phyloP scores from a whole-genome alignment of 2,113 vertebrate species.

The Emydura subglobosa region DNA sequence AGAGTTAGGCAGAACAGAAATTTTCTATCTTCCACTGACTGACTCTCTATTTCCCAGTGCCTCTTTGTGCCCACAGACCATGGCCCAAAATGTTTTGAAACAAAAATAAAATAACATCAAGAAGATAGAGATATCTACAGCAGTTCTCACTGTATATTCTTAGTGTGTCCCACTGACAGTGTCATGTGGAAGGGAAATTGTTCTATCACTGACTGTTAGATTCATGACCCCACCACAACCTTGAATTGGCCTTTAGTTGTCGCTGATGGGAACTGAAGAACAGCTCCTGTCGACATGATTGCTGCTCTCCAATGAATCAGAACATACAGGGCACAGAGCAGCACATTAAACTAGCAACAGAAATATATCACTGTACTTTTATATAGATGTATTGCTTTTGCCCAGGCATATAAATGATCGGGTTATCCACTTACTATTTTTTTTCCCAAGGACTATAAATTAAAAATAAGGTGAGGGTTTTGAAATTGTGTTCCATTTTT shows the following conservation, averaged over 20 bases:
- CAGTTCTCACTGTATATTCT: constrained; percentile 70
- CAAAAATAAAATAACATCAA: constrained; percentile 51
- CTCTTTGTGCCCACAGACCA: constrained; percentile 12
- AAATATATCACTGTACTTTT: constrained; percentile 90
- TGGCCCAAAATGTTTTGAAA: not conserved
- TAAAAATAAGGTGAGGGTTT: constrained; percentile 87
- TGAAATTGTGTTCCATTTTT: constrained; percentile 81
- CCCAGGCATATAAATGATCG: constrained; percentile 88
- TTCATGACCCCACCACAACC: constrained; percentile 89
- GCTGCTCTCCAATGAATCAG: constrained; percentile 90
- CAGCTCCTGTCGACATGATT: constrained; percentile 89
- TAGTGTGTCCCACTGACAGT: constrained; percentile 64
- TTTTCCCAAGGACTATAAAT: constrained; percentile 85
- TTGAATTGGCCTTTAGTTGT: constrained; percentile 92
- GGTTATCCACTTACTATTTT: constrained; percentile 83
- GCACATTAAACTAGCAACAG: constrained; percentile 88
- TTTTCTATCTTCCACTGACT: constrained; percentile 46
- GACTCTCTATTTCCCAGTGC: constrained; percentile 48
- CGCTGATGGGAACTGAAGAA: constrained; percentile 89
- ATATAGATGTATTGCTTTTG: constrained; percentile 90
- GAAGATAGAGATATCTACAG: constrained; percentile 64
- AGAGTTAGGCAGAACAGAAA: not conserved
- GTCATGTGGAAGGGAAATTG: constrained; percentile 83
- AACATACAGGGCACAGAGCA: constrained; percentile 85
- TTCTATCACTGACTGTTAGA: constrained; percentile 88